These are phyloP conservation scores for Sylvia borin DNA, from an alignment of 2,797 vertebrate genomes.

Conservation along the genomic window DNA sequence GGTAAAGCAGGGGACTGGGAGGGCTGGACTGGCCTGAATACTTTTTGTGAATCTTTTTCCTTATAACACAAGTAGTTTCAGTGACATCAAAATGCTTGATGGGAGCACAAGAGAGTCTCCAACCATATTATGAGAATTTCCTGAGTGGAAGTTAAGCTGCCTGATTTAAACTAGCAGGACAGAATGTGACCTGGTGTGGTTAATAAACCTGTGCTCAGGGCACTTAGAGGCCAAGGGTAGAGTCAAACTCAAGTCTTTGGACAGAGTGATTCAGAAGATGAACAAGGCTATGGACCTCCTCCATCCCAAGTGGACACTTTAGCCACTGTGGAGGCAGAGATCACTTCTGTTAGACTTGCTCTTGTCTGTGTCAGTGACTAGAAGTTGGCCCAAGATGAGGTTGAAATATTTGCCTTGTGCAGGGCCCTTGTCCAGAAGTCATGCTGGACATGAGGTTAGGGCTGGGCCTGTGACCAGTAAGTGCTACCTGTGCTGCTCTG, in stretches of 20 bases:
- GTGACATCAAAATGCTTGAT: neutral
- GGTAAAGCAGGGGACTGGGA: neutral
- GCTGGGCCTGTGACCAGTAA: neutral
- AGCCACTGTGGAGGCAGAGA: neutral
- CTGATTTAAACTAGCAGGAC: neutral
- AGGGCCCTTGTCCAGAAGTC: neutral
- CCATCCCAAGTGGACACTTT: neutral
- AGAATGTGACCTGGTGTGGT: neutral
- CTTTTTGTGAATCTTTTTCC: neutral
- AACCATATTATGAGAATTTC: neutral
- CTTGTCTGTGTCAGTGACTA: neutral
- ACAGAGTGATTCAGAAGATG: neutral
- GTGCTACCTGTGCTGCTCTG: neutral
- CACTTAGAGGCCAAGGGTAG: neutral
- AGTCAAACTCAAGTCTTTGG: neutral
- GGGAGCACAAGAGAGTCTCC: neutral
- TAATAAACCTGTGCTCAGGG: neutral
- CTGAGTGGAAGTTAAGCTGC: neutral
- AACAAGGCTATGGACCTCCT: neutral
- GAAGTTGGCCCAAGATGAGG: neutral
- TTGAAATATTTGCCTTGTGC: neutral
- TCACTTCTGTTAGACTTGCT: neutral
- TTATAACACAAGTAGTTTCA: neutral
- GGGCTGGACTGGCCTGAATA: neutral
- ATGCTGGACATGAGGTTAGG: neutral